Evolutionary conservation across 1,140 invertebrate genomes (phyloP).

Genomic region (Microplitis demolitor): DNA sequence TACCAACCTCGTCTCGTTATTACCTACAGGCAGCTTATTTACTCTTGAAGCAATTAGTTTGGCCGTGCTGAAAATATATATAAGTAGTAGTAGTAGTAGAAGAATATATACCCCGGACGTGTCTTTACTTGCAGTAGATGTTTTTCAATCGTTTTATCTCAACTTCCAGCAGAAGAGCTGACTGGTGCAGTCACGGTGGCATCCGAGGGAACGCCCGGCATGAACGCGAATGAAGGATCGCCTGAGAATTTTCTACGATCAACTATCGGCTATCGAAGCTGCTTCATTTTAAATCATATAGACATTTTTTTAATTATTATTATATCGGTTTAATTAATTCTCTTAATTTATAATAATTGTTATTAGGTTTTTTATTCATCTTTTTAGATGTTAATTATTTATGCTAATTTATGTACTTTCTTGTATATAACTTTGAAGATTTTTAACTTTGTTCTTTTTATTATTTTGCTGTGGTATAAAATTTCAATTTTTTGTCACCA

Average conservation of each 20-base stretch:
- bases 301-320: not conserved
- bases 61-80: constrained; percentile 23
- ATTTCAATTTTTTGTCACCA: too few species aligned
- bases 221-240: constrained; percentile 23
- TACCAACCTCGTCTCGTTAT: constrained; percentile 33
- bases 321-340: not conserved
- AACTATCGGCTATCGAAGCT: constrained; percentile 20
- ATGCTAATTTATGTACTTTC: too few species aligned
- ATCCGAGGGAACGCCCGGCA: constrained; percentile 14
- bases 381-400: too few species aligned
- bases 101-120: constrained; percentile 15
- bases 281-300: not conserved
- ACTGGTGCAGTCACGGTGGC: not conserved
- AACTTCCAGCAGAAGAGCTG: not conserved
- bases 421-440: too few species aligned
- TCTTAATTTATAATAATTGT: too few species aligned
- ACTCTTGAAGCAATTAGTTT: constrained; percentile 37
- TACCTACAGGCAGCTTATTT: constrained; percentile 36
- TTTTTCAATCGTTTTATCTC: constrained; percentile 7
- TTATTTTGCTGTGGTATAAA: too few species aligned
- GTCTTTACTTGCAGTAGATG: not conserved
- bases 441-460: too few species aligned
- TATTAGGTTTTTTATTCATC: too few species aligned
- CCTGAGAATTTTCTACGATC: constrained; percentile 13
- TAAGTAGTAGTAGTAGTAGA: not conserved